Evolutionary conservation across 2,797 vertebrate species (phyloP).

Genomic region (Carduelis carduelis): DNA sequence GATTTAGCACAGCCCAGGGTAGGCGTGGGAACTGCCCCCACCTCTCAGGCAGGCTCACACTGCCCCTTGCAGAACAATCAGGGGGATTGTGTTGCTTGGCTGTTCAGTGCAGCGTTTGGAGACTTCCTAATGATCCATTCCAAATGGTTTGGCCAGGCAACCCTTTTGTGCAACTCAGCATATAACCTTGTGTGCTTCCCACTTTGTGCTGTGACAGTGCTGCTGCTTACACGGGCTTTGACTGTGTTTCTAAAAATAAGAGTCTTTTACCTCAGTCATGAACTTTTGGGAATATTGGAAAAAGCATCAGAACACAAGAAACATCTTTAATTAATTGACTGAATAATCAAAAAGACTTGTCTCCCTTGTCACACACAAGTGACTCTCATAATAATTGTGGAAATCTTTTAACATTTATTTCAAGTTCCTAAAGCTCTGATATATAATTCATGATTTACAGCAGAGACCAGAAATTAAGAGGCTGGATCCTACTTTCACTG

Average conservation of each 20-base stretch:
- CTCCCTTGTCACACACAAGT: not conserved
- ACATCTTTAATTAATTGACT: not conserved
- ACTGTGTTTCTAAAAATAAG: not conserved
- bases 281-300: not conserved
- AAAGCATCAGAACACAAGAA: not conserved
- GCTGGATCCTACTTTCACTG: not conserved
- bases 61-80: conserved; percentile 12
- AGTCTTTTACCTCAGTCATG: not conserved
- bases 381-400: not conserved
- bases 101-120: not conserved
- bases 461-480: not conserved
- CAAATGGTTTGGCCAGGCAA: conserved; percentile 6
- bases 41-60: not conserved
- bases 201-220: not conserved
- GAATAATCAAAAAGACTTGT: not conserved
- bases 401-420: not conserved
- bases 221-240: accelerated
- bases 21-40: conserved; percentile 40
- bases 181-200: not conserved
- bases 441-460: conserved; percentile 9
- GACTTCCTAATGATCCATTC: conserved; percentile 43
- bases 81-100: conserved; percentile 7
- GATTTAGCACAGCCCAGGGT: conserved; percentile 33
- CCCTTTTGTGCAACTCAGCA: not conserved
- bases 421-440: conserved; percentile 9